phyloP scores from a whole-genome alignment of 2,888 invertebrate species.

The Campoplex nolae region DNA sequence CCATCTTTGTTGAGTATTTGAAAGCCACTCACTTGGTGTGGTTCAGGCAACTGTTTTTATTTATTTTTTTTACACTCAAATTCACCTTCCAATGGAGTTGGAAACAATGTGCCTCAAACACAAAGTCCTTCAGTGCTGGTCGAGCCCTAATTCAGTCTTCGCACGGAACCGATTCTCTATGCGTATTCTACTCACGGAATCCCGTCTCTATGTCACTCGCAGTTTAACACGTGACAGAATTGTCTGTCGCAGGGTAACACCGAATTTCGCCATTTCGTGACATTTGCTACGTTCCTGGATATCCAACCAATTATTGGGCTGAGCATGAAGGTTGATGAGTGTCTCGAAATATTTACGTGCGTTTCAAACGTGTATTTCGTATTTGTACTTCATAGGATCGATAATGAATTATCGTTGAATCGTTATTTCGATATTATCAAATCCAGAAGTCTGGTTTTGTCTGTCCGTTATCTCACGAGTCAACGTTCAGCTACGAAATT shows the following conservation, averaged over 20 bases:
- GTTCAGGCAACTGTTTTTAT: neutral
- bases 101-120: neutral
- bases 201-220: neutral
- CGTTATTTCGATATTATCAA: neutral
- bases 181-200: constrained; percentile 4
- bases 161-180: neutral
- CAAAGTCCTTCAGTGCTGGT: neutral
- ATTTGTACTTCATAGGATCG: neutral
- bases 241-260: neutral
- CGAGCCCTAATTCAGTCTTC: neutral
- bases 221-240: constrained; percentile 1
- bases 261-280: neutral
- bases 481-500: neutral
- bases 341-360: neutral
- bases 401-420: neutral
- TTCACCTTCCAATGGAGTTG: neutral
- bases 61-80: neutral
- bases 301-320: neutral
- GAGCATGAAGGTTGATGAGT: neutral
- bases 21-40: neutral
- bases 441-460: neutral
- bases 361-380: neutral
- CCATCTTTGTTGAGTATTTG: neutral
- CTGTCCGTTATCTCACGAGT: neutral
- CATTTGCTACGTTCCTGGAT: neutral